Base-by-base conservation (phyloP, 2,888 invertebrate species). In the Tetramorium bicarinatum region DNA sequence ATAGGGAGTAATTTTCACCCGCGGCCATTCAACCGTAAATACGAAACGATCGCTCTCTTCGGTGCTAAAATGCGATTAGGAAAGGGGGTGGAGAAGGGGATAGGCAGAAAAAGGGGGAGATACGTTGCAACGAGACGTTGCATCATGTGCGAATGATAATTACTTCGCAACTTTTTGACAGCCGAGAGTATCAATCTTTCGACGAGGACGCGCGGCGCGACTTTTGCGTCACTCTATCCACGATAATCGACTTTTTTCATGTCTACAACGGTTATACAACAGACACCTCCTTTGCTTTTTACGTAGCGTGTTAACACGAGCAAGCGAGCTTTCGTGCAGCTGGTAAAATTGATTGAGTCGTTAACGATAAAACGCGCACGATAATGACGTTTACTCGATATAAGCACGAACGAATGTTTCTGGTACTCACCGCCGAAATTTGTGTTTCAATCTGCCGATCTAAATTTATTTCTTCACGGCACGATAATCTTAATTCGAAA, bases 1-100 rank as follows among this genome's bases (percentile, higher is more conserved):
- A 76, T 64, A 25, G 64, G 80, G 84, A 84, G 87, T 84, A 87
- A 88, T 90, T 90, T 90, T 90, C 90, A 88, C 84, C 85, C 87
- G 90, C 86, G 83, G 72, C 83, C 88, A 72, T 90, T 90, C 90
- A 89, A 90, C 90, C 90, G 90, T 90, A 87, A 90, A 90, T 75
- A 67, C 86, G 71, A 87, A 85, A 25, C 82, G 86, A 85, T 87
- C 84, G 88, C 84, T 83, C 84, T 86, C 84, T 74, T 83, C 84
- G 82, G 64, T 77, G 86, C 80, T 84, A 85, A 88, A 87, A 83
- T 87, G 88, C 84, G 77, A 82, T 49, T 83, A 62, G 52, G 44
- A n/a, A 49, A 44, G 25, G 69, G 69, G 67, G 69, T 66, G 64
- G 56, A 34, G 52, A 25, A n/a, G 18, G 18, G 69, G 34, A 52